A percentile compares a stretch with the other conserved stretches of the same genome.
These are phyloP conservation scores for Paguma larvata DNA, from an alignment of 2,797 vertebrate genomes.

Conservation along the genomic window DNA sequence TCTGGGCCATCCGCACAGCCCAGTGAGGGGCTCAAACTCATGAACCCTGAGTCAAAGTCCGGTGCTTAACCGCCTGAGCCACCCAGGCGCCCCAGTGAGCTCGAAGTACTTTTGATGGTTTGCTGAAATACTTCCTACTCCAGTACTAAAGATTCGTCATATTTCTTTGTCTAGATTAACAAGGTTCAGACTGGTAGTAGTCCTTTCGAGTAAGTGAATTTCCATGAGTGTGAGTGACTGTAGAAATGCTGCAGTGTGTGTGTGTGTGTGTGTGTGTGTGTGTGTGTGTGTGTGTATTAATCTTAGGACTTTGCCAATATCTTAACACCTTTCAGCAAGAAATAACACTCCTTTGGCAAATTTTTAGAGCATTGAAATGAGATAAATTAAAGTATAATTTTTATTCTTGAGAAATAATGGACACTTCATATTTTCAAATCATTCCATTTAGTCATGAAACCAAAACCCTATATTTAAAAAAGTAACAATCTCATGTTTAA, in stretches of 20 bases:
- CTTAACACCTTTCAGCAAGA: conserved; percentile 49
- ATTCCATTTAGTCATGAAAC: conserved; percentile 62
- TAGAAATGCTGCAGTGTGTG: not conserved
- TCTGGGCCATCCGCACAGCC: too few relatives aligned
- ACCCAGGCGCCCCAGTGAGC: not conserved
- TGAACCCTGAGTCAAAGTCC: too few relatives aligned
- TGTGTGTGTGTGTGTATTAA: not conserved
- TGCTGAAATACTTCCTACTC: conserved; percentile 63
- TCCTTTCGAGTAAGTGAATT: conserved; percentile 63
- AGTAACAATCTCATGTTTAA: conserved; percentile 55
- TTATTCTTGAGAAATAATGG: conserved; percentile 64
- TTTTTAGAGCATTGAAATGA: conserved; percentile 26
- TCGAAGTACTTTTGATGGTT: conserved; percentile 59
- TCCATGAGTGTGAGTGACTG: conserved; percentile 27
- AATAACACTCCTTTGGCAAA: conserved; percentile 27
- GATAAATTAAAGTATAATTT: conserved; percentile 51
- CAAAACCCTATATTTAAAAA: conserved; percentile 69
- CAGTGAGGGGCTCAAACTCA: too few relatives aligned
- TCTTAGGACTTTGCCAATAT: conserved; percentile 6
- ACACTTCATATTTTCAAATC: conserved; percentile 20
- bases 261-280: not conserved
- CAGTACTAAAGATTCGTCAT: conserved; percentile 51
- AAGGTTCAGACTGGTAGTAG: not conserved
- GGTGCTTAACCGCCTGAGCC: too few relatives aligned
- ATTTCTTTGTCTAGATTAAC: conserved; percentile 68